Base-by-base conservation (phyloP, 2,113 vertebrate species). In the pig (Sus scrofa) region DNA sequence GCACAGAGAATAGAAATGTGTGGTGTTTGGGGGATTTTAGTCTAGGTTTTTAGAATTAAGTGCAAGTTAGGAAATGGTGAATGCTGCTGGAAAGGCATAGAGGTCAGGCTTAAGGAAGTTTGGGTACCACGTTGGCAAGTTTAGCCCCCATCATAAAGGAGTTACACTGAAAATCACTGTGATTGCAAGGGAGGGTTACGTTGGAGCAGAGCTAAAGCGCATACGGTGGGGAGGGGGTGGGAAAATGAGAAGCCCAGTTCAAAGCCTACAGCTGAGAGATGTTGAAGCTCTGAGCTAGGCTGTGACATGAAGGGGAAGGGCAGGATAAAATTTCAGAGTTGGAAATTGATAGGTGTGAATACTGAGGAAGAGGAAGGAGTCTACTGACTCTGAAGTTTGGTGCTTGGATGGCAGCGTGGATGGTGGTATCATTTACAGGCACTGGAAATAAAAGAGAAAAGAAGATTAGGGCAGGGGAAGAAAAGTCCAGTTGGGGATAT, bases 111-210 rank as follows among this genome's bases (percentile, higher is more conserved):
- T 44, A 32, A 56, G 62, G 15, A 52, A 54, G 39, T 39, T 22
- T 2, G 6, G 39, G 27, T 2, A 7, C 14, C 2, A 1, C 3
- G 18, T 7, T 50, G 27, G 22, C 39, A 34, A 6, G 39, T 12
- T 4, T 74, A 10, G 3, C 3, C 39, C 6, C 16, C 27, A n/a
- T 39, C 0, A 9, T 7, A 7, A 34, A 6, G 34, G 14, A 74
- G 20, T 0, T 27, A 32, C 3, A 2, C 3, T 58, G 58, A 26
- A 63, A 37, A n/a, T 58, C 44, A 14, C 13, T 20, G 11, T 7
- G 54, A 70, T 3, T 13, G 4, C 3, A 9, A 13, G 54, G 19
- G 27, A 70, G 16, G 67, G 4, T 60, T 54, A 22, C 32, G 27
- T n/a, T 1, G 34, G 54, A 68, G 73, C 20, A 60, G 24, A 60